Conservation (phyloP, 2,888 invertebrate genomes). For the Peribatodes rhomboidaria region DNA sequence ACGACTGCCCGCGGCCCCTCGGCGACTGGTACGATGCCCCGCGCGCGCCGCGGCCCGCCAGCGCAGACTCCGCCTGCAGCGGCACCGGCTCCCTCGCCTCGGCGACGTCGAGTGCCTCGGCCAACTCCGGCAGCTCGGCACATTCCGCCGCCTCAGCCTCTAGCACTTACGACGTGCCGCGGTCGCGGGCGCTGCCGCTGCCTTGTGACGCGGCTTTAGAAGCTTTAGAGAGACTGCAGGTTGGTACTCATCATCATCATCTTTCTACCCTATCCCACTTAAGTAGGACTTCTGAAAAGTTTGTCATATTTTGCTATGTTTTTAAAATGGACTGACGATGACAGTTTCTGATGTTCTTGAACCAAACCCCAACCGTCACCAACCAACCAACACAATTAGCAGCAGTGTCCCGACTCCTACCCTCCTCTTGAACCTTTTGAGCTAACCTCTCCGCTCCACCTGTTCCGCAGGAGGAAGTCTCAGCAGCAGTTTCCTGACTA, state of each 20-base stretch:
- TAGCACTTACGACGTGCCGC: constrained; percentile 82
- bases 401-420: too few species aligned
- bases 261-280: too few species aligned
- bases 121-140: constrained; percentile 81
- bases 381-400: too few species aligned
- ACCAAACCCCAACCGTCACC: too few species aligned
- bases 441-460: background rate
- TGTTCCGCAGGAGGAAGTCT: constrained; percentile 88
- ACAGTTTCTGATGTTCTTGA: too few species aligned
- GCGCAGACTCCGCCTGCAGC: constrained; percentile 87
- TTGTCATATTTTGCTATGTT: too few species aligned
- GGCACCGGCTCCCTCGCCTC: constrained; percentile 82
- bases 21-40: constrained; percentile 83
- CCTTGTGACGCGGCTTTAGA: constrained; percentile 83
- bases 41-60: constrained; percentile 80
- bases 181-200: constrained; percentile 78
- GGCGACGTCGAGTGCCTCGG: constrained; percentile 80
- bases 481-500: too few species aligned
- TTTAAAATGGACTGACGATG: too few species aligned
- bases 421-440: background rate
- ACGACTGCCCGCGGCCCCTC: constrained; percentile 85
- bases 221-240: constrained; percentile 81
- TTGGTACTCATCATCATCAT: too few species aligned
- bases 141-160: constrained; percentile 79
- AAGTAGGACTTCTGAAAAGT: too few species aligned